A percentile compares a stretch with the other conserved stretches of the same genome.
phyloP scores from a whole-genome alignment of 2,113 vertebrate genomes.

The Phyllostomus discolor region DNA sequence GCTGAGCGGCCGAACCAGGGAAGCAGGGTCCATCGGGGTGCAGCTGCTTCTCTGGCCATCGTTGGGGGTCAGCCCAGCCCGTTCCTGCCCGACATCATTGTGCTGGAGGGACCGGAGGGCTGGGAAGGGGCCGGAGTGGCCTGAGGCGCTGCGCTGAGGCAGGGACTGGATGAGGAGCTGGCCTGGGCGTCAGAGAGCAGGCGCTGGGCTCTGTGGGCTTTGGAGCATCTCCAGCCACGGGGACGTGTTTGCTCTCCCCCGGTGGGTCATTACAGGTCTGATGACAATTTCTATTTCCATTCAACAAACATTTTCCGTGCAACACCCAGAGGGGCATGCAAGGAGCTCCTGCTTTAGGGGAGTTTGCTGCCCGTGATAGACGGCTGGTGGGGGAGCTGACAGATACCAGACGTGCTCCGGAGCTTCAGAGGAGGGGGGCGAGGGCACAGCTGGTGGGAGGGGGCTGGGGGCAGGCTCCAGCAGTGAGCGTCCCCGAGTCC shows the following conservation, averaged over 20 bases:
- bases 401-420: not conserved
- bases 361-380: not conserved
- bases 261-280: not conserved
- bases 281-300: not conserved
- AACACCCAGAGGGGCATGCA: not conserved
- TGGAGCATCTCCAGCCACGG: not conserved
- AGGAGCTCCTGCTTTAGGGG: not conserved
- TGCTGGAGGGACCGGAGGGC: not conserved
- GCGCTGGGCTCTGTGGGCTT: not conserved
- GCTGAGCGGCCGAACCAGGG: not conserved
- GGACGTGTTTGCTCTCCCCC: not conserved
- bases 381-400: not conserved
- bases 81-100: not conserved
- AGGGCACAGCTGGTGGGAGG: not conserved
- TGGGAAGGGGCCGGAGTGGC: not conserved
- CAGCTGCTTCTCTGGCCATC: not conserved
- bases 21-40: not conserved
- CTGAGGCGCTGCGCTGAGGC: not conserved
- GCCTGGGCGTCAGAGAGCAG: accelerated
- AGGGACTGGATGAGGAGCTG: accelerated
- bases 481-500: not conserved
- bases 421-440: not conserved
- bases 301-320: not conserved
- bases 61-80: not conserved
- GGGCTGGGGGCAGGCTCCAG: not conserved